Evolutionary conservation across 2,888 invertebrate species (phyloP).

Genomic region (Leucoptera coffeella): DNA sequence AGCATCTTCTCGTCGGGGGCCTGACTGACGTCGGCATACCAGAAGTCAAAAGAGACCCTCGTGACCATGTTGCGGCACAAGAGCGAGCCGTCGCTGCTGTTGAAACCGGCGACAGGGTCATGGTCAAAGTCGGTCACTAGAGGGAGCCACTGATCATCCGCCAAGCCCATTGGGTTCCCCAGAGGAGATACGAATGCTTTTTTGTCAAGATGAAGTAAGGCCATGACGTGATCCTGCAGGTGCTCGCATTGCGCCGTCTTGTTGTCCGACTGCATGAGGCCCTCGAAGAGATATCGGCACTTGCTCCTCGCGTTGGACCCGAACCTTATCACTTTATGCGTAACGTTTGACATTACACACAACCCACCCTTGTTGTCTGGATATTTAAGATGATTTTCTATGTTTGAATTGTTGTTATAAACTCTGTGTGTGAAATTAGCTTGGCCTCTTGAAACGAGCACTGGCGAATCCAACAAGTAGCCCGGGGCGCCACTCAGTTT

Average conservation of each 20-base stretch:
- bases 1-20: slow-evolving; percentile 10
- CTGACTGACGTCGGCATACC: slow-evolving; percentile 17
- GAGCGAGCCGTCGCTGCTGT: too few species aligned
- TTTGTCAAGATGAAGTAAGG: slow-evolving; percentile 12
- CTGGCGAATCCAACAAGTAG: slow-evolving; percentile 60
- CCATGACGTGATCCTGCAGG: slow-evolving; percentile 18
- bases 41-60: slow-evolving; percentile 18
- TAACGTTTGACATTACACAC: slow-evolving; percentile 25
- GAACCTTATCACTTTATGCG: slow-evolving; percentile 30
- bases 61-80: slow-evolving; percentile 26
- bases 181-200: slow-evolving; percentile 19
- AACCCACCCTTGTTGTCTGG: slow-evolving; percentile 30
- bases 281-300: slow-evolving; percentile 21
- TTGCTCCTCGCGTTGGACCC: slow-evolving; percentile 37
- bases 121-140: too few species aligned
- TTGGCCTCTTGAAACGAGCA: slow-evolving; percentile 34
- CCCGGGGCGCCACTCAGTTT: slow-evolving; percentile 71
- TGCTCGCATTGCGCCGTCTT: slow-evolving; percentile 16
- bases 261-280: slow-evolving; percentile 9
- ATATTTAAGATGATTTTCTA: slow-evolving; percentile 11
- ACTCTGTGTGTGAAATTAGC: slow-evolving; percentile 22
- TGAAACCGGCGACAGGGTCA: too few species aligned
- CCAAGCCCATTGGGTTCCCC: slow-evolving; percentile 22
- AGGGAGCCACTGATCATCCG: slow-evolving; percentile 24
- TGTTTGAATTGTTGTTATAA: slow-evolving; percentile 14